Percentiles rank a stretch among this genome's conserved stretches.
Evolutionary conservation across 2,888 invertebrate species (phyloP).

Genomic region (Lithophane socia): DNA sequence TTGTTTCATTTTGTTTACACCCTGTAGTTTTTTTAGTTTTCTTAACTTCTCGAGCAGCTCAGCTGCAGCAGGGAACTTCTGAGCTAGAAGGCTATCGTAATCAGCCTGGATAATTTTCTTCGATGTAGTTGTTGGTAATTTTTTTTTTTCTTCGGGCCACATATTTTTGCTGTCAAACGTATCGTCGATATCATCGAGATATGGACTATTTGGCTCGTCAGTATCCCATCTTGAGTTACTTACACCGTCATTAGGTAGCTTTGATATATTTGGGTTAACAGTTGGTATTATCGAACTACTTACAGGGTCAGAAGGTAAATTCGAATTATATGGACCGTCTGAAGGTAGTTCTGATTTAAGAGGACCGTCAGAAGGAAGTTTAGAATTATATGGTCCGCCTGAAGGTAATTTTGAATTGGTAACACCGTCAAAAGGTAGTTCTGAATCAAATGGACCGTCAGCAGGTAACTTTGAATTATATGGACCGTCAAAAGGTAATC

Average conservation of each 20-base stretch:
- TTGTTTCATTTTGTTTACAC: conserved; percentile 48
- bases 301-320: neutral
- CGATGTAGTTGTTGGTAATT: neutral
- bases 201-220: neutral
- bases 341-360: neutral
- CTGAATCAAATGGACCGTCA: neutral
- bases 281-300: neutral
- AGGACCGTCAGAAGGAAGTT: neutral
- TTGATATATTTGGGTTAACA: neutral
- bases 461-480: neutral
- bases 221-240: neutral
- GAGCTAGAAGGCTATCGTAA: conserved; percentile 51
- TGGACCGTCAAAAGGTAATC: neutral
- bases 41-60: conserved; percentile 65
- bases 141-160: neutral
- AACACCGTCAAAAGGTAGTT: neutral
- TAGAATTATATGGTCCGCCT: neutral
- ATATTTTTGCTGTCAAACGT: neutral
- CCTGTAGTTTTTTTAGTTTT: conserved; percentile 68
- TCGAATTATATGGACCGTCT: neutral
- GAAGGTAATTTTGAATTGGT: neutral
- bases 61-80: conserved; percentile 57
- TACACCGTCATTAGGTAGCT: neutral
- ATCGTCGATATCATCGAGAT: neutral
- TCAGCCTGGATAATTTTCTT: conserved; percentile 1